phyloP scores from a whole-genome alignment of 23 tunicate genomes.

The Botrylloides violaceus region DNA sequence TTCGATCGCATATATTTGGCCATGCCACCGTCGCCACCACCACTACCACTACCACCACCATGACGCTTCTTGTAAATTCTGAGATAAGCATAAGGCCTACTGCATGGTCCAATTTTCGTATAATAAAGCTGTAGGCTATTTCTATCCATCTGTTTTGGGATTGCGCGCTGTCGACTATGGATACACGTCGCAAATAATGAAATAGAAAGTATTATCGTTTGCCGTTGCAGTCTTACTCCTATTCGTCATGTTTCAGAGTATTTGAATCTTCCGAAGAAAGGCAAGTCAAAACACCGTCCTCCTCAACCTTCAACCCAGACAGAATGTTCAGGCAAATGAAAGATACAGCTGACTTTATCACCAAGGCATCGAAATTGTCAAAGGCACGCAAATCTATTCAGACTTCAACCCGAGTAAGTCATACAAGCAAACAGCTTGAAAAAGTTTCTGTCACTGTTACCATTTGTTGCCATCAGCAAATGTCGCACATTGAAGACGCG shows the following conservation, averaged over 20 bases:
- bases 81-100: no score
- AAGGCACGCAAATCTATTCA: conserved; percentile 7
- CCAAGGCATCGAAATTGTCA: conserved; percentile 4
- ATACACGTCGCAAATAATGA: no score
- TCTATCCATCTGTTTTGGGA: no score
- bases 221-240: not conserved
- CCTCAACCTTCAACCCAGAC: conserved; percentile 44
- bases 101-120: no score
- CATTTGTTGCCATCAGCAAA: not conserved
- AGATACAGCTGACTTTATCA: conserved; percentile 45
- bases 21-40: no score
- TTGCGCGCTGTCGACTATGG: no score
- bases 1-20: no score
- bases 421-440: not conserved
- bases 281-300: conserved; percentile 34
- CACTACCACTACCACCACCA: no score
- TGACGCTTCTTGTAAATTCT: no score
- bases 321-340: conserved; percentile 41
- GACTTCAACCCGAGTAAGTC: conserved; percentile 9
- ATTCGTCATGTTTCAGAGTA: conserved; percentile 1
- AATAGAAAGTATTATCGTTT: no score
- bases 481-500: conserved; percentile 2
- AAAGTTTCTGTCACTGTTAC: no score
- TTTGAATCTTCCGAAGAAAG: conserved; percentile 15
- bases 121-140: no score